Evolutionary conservation across 2,113 vertebrate genomes (phyloP).

Genomic region (Pedetes capensis): DNA sequence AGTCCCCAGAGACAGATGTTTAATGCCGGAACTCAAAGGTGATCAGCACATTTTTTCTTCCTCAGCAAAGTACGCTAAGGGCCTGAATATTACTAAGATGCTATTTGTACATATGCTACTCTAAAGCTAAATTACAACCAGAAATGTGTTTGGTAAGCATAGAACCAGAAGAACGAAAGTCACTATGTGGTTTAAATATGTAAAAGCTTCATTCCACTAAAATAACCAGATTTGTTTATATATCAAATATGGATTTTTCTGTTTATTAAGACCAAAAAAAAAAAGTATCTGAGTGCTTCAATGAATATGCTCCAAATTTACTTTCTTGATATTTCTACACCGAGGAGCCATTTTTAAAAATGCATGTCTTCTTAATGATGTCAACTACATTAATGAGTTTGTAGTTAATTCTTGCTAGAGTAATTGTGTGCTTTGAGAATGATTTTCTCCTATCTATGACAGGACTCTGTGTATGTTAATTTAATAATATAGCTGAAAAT

Average conservation of each 20-base stretch:
- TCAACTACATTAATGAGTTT: neutral
- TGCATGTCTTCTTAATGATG: neutral
- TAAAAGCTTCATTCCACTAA: neutral
- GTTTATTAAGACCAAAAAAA: neutral
- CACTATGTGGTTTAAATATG: neutral
- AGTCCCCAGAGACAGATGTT: conserved; percentile 64
- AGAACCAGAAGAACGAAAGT: conserved; percentile 26
- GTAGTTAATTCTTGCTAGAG: neutral
- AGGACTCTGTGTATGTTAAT: neutral
- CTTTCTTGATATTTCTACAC: neutral
- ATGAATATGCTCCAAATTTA: neutral
- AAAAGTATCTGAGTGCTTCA: neutral
- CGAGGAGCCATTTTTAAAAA: neutral
- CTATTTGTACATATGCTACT: neutral
- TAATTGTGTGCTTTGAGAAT: neutral
- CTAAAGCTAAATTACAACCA: conserved; percentile 51
- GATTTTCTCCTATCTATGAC: neutral
- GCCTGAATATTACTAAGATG: conserved; percentile 34
- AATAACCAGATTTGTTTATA: neutral
- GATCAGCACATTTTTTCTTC: conserved; percentile 58
- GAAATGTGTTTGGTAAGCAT: conserved; percentile 50
- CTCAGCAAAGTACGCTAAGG: neutral
- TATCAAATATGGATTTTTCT: neutral
- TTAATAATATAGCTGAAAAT: neutral
- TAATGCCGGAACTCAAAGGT: conserved; percentile 52